These are phyloP conservation scores for Amiota communis DNA, from an alignment of 2,888 invertebrate genomes.

Conservation along the genomic window DNA sequence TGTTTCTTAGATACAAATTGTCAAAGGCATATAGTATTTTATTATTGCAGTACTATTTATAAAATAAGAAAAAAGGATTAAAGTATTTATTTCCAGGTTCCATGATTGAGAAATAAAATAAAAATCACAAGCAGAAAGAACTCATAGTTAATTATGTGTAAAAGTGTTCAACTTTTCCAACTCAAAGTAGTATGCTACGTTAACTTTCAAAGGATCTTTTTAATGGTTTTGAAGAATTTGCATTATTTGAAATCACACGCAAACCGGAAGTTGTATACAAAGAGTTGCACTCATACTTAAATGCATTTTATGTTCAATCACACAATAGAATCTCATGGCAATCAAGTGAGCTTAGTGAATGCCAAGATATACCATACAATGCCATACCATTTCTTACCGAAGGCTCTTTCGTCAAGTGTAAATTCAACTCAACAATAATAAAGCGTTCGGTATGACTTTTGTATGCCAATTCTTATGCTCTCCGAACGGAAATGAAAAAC, in stretches of 20 bases:
- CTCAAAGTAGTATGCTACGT: constrained; percentile 14
- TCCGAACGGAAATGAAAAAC: constrained; percentile 57
- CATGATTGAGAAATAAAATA: neutral
- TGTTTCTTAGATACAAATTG: constrained; percentile 62
- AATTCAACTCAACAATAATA: neutral
- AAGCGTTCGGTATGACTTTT: neutral
- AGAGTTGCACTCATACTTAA: constrained; percentile 66
- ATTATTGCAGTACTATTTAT: neutral
- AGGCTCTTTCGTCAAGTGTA: neutral
- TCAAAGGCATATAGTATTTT: constrained; percentile 32
- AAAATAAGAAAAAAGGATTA: constrained; percentile 55
- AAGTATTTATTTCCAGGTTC: constrained; percentile 48
- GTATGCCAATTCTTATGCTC: constrained; percentile 12
- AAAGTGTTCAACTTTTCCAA: constrained; percentile 34
- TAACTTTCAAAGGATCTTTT: neutral
- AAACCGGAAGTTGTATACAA: constrained; percentile 66
- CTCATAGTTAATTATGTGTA: neutral
- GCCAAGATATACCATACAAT: too few species aligned
- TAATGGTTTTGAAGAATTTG: constrained; percentile 56
- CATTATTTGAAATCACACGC: constrained; percentile 59
- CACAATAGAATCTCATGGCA: neutral
- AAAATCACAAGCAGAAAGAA: too few species aligned
- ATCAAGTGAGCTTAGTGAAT: too few species aligned
- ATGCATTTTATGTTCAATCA: constrained; percentile 34
- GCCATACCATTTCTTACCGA: neutral